Base-by-base conservation (phyloP, 1,140 invertebrate species). In the Drosophila orena region DNA sequence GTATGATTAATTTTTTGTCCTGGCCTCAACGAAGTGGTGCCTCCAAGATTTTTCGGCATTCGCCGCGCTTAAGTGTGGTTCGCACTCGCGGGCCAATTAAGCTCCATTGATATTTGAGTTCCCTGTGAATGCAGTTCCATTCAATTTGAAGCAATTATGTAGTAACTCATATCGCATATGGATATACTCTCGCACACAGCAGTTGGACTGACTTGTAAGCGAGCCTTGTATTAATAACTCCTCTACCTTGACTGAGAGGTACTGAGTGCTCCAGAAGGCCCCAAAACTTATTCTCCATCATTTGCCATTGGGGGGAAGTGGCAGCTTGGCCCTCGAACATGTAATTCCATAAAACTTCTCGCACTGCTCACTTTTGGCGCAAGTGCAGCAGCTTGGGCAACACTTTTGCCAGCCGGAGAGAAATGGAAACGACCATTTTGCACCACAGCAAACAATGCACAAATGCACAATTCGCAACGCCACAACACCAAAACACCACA, bases 1-100 rank as follows among this genome's bases (percentile, higher is more conserved):
- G 83, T 88, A 83, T 89, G 83, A 88, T 88, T 88, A 88, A 88
- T 88, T 89, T 88, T 88, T 89, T 77, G 72, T 58, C 60, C 52
- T 40, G 54, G 14, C 42, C 54, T 12, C 34, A 47, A 57, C 35
- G 42, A 72, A 59, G 38, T 57, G 50, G 55, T 71, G 30, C 46
- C 59, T 66, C 37, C 20, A 65, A 68, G 64, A 68, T 68, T 68
- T 68, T 68, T 68, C 46, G 64, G 64, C 17, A 17, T 17, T 17
- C 17, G 17, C 17, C 17, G 17, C 35, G 55, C 69, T 73, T 40
- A 62, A 62, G 60, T 53, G 59, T 53, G 59, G 8, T 43, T n/a
- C 22, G 10, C n/a, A 40, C 35, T 71, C 10, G 42, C 27, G 30
- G 66, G 30, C 49, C 58, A 65, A 62, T 47, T 61, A 47, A 46